These are phyloP conservation scores for Drosophila pachea DNA, from an alignment of 1,140 invertebrate species.

Conservation along the genomic window DNA sequence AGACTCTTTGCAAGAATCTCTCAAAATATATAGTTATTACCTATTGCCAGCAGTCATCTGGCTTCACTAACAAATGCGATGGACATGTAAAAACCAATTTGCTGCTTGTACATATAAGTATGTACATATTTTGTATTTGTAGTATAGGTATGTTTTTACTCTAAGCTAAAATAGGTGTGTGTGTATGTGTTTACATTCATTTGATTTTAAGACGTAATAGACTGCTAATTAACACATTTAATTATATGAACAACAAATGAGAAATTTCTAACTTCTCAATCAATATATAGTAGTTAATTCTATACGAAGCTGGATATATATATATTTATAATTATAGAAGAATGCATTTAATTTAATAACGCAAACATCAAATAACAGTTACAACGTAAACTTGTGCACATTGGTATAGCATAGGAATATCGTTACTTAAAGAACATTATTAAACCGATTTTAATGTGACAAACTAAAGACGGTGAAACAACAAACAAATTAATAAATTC, in stretches of 20 bases:
- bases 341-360: slow-evolving; percentile 19
- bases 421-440: slow-evolving; percentile 24
- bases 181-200: slow-evolving; percentile 6
- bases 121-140: slow-evolving; percentile 15
- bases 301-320: slow-evolving; percentile 16
- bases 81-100: slow-evolving; percentile 36
- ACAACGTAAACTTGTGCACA: slow-evolving; percentile 45
- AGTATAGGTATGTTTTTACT: slow-evolving; percentile 12
- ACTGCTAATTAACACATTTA: slow-evolving; percentile 42
- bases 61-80: slow-evolving; percentile 44
- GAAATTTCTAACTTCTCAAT: slow-evolving; percentile 31
- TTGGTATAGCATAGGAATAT: slow-evolving; percentile 25
- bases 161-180: slow-evolving; percentile 33
- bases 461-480: slow-evolving; percentile 27
- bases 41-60: slow-evolving; percentile 24
- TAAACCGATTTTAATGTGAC: slow-evolving; percentile 15
- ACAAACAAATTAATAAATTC: slow-evolving; percentile 34
- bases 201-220: slow-evolving; percentile 22
- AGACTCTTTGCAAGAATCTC: slow-evolving; percentile 39
- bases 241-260: slow-evolving; percentile 42
- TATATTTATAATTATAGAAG: slow-evolving; percentile 1
- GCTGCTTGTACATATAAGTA: slow-evolving; percentile 15
- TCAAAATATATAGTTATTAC: slow-evolving; percentile 22
- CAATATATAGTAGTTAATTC: slow-evolving; percentile 22
- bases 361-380: slow-evolving; percentile 27